These are phyloP conservation scores for Leptinotarsa defecta DNA, from an alignment of 1,140 invertebrate species.

Conservation along the genomic window DNA sequence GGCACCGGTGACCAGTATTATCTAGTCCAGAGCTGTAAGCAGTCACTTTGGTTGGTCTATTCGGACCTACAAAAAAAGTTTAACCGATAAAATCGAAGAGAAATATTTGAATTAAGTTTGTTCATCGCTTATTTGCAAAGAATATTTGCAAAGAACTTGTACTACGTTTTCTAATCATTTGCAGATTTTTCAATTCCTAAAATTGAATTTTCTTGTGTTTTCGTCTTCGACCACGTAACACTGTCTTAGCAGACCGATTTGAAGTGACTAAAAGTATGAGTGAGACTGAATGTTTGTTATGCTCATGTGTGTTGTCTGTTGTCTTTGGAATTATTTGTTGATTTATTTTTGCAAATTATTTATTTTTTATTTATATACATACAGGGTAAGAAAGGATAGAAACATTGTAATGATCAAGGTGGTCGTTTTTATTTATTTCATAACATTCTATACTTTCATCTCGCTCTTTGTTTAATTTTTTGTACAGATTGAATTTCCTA, in stretches of 20 bases:
- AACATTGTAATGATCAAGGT: neutral
- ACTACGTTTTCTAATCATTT: neutral
- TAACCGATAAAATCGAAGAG: neutral
- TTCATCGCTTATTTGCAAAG: neutral
- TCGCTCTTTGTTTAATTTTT: neutral
- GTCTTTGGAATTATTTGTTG: slow-evolving; percentile 27
- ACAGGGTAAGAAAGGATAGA: slow-evolving; percentile 8
- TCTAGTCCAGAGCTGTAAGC: slow-evolving; percentile 53
- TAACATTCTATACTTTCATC: slow-evolving; percentile 1
- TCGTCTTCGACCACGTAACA: too few relatives aligned
- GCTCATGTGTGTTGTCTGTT: slow-evolving; percentile 5
- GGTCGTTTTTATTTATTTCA: neutral
- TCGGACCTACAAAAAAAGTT: neutral
- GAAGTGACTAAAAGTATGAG: slow-evolving; percentile 26
- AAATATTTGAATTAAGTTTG: neutral
- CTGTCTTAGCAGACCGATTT: slow-evolving; percentile 12
- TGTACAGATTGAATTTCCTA: neutral
- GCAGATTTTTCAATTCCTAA: neutral
- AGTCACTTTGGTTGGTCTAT: slow-evolving; percentile 16
- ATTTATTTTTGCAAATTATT: slow-evolving; percentile 22
- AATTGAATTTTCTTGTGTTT: too few relatives aligned
- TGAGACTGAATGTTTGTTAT: slow-evolving; percentile 6
- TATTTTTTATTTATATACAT: slow-evolving; percentile 20
- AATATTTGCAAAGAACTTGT: neutral
- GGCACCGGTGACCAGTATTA: slow-evolving; percentile 54